Evolutionary conservation across 2,113 vertebrate genomes (phyloP), one percentile per base, ranked within the genome.

Genomic region (Silurus asotus): DNA sequence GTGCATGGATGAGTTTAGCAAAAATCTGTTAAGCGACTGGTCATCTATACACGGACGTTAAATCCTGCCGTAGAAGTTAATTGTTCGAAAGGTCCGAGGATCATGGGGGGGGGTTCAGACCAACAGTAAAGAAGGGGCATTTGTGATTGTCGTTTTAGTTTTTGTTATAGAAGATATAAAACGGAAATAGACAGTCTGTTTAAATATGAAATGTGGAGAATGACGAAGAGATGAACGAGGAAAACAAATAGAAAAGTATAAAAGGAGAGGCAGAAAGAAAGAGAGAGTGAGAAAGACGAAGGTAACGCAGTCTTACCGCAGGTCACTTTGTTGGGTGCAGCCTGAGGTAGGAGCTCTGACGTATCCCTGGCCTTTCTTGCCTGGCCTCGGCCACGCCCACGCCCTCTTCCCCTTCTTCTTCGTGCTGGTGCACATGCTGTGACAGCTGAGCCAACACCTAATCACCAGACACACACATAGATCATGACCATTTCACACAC

Each of bases 261-360:
- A n/a, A 67, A 64, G 8, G 51, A 82, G 3, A 65, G 80, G 59
- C 53, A 45, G 58, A 85, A 64, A 70, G 37, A 55, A 2, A 65
- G 37, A 81, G 49, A 64, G 62, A 37, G 20, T 5, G 67, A 77
- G 19, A 75, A 5, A 65, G 45, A 61, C 72, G 70, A 67, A 59
- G 28, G 49, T 25, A 59, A n/a, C 37, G 62, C 78, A 15, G 28
- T 93, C 96, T 94, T 96, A 98, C 97, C 95, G 83, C 97, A 98
- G 23, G 95, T 97, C 81, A 95, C 94, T 94, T 95, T 96, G 8
- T 90, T 91, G 65, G 92, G 89, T 37, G 61, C 62, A 17, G 86
- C 89, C 7, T 82, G 90, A 82, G 90, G 89, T 10, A 70, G 69
- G 62, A 87, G 85, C 88, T 82, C 87, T 37, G 88, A 8, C 23